A percentile compares a stretch with the other conserved stretches of the same genome.
Conservation (phyloP, 2,888 invertebrate genomes). For the Pammene aurita region DNA sequence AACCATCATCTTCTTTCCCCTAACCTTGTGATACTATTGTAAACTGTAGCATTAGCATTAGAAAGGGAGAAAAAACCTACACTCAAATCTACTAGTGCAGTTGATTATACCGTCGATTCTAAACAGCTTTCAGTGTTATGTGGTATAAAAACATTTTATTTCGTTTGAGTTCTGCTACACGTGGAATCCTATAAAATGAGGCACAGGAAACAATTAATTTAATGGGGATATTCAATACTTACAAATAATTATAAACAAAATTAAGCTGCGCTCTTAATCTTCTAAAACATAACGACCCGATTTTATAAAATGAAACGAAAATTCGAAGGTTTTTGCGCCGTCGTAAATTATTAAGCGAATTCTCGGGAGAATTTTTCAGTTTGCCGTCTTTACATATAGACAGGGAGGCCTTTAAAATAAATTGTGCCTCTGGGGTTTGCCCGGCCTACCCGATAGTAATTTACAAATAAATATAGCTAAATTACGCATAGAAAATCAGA, state of each 20-base stretch:
- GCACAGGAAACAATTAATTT: background rate
- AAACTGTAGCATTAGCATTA: too few species aligned
- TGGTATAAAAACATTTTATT: too few species aligned
- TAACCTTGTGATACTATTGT: too few species aligned
- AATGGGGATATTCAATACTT: background rate
- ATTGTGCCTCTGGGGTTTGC: conserved; percentile 65
- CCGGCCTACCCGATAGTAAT: conserved; percentile 59
- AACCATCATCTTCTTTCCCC: too few species aligned
- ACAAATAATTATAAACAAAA: conserved; percentile 32
- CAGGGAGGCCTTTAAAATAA: conserved; percentile 66
- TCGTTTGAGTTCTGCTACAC: too few species aligned
- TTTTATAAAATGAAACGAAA: conserved; percentile 41
- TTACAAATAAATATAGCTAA: conserved; percentile 55
- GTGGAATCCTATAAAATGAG: background rate
- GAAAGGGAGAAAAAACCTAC: too few species aligned
- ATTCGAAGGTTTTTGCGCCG: conserved; percentile 53
- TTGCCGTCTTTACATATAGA: conserved; percentile 63
- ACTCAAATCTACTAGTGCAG: too few species aligned
- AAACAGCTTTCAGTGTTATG: too few species aligned
- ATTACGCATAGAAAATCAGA: conserved; percentile 44
- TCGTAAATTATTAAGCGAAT: conserved; percentile 63
- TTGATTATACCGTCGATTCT: too few species aligned
- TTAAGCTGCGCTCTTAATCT: conserved; percentile 37
- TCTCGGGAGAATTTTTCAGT: conserved; percentile 63
- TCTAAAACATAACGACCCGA: conserved; percentile 37